Evolutionary conservation across 2,888 invertebrate genomes (phyloP).

Genomic region (Ectobius pallidus): DNA sequence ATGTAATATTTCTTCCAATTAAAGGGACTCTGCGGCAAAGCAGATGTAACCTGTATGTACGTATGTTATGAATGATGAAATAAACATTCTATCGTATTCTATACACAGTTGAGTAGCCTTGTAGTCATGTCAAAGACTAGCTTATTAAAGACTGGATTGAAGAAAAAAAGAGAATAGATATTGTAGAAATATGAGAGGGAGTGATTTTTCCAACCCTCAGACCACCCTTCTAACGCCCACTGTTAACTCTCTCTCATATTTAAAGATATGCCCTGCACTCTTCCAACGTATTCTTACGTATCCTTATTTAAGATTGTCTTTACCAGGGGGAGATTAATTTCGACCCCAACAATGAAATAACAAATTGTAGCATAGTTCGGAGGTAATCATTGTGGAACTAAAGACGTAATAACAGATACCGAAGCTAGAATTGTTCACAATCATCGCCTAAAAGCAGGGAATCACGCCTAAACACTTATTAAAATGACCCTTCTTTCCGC

Average conservation of each 20-base stretch:
- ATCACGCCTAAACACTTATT: background rate
- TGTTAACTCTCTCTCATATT: constrained; percentile 15
- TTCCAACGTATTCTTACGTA: background rate
- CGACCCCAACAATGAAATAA: background rate
- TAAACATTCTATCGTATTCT: too few relatives aligned
- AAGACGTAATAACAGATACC: constrained; percentile 19
- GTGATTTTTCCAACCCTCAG: constrained; percentile 30
- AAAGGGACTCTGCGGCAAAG: too few relatives aligned
- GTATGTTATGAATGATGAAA: too few relatives aligned
- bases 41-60: too few relatives aligned
- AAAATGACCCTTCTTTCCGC: background rate
- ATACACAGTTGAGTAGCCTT: background rate
- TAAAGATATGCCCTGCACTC: background rate
- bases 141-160: background rate
- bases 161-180: background rate
- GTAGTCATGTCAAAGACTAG: background rate
- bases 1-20: too few relatives aligned
- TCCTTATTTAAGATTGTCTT: background rate
- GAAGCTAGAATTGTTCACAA: background rate
- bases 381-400: constrained; percentile 18
- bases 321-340: background rate
- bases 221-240: constrained; percentile 30
- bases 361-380: background rate
- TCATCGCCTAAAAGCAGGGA: background rate
- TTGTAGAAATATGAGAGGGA: constrained; percentile 28